Base-by-base conservation (phyloP, 2,797 vertebrate species). In the Otolemur crassicaudatus region DNA sequence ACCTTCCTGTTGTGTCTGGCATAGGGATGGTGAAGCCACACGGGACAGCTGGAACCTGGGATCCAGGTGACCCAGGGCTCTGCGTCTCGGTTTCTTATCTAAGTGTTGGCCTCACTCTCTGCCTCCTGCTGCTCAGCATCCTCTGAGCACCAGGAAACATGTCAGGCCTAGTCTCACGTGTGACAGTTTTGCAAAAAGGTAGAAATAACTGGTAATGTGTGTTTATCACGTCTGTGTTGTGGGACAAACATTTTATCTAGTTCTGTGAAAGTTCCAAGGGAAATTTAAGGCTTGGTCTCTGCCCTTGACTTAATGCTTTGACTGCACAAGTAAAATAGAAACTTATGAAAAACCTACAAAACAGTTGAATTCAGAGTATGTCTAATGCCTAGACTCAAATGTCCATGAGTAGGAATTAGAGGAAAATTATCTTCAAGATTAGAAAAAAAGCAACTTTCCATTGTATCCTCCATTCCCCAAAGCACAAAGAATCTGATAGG, bases 251-350 rank as follows among this genome's bases (percentile, higher is more conserved):
- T 61, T 58, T 77, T 58, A 87, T 23, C 79, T 90, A 67, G 10
- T 37, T 81, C 91, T 80, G 1, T 88, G 70, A 79, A 79, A 46
- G 6, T 1, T 43, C 70, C 40, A n/a, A 53, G 76, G 40, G 34
- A 82, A 75, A 94, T 49, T 56, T 69, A 87, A 89, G 85, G 37
- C n/a, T 84, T 91, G 29, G 22, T 87, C 31, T 87, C 34, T 16
- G 31, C 25, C 76, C 49, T 92, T 31, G 46, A 69, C 7, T 49
- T 58, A 49, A 9, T 43, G 11, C 37, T 20, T 49, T 34, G 56
- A 91, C 40, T 20, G 4, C 20, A 70, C 0, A 20, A 23, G 37
- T 7, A 25, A 79, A 75, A 94, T 40, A 37, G 85, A 85, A 85
- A 43, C 56, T 72, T n/a, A 5, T 10, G 40, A 43, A 91, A 90